Base-by-base conservation (phyloP, 2,888 invertebrate genomes). In the Rhyacophila evoluta region DNA sequence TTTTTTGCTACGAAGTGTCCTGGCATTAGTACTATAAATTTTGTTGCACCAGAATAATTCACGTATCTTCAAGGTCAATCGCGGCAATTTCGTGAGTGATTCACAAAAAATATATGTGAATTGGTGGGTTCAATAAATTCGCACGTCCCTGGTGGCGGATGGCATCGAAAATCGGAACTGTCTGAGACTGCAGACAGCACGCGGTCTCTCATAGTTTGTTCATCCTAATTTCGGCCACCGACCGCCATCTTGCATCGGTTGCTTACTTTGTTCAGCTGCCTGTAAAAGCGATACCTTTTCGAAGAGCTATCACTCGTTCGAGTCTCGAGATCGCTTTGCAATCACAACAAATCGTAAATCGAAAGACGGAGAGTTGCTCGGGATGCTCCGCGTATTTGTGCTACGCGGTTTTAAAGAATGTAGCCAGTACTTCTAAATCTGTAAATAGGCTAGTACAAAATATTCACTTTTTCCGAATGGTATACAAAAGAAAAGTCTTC, bases 151-250 rank as follows among this genome's bases (percentile, higher is more conserved):
- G 55, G 15, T 19, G 55, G 55, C 19, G 25, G 55, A 55, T 25
- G 55, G 55, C 8, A 19, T 55, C 25, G 10, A 55, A 55, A 55
- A 55, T 55, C 25, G 15, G 25, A 55, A 55, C 19, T 19, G 27
- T 71, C 37, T 71, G 19, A 41, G 33, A n/a, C 55, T 36, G 55
- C 55, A 72, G 29, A 37, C 39, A 25, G 41, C 41, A 36, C 37
- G 55, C 72, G 55, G 25, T 55, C 36, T 29, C 33, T 37, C 37
- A 11, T 55, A 55, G 72, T 72, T 76, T 76, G 55, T 76, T 72
- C 72, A 72, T 76, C 76, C 72, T 72, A 39, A 36, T 36, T 41
- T 72, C 76, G 55, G 37, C 19, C 37, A 39, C 37, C 55, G 55
- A 39, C 37, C 55, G 55, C 55, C 41, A 55, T 55, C 55, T 55